phyloP scores from a whole-genome alignment of 2,797 vertebrate genomes.

The Cercopithecus petaurista region DNA sequence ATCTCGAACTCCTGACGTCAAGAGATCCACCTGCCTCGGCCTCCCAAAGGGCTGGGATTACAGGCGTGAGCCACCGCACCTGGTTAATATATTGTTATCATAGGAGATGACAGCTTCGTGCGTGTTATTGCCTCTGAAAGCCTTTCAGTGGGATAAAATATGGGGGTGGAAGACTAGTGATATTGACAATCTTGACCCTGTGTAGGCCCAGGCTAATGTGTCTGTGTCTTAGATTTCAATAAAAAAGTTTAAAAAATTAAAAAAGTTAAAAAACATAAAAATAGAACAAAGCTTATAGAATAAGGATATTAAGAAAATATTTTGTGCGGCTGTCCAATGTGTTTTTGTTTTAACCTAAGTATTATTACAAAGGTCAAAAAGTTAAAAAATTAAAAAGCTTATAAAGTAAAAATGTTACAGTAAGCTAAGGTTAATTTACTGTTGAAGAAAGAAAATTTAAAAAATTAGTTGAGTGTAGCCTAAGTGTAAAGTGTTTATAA shows the following conservation, averaged over 20 bases:
- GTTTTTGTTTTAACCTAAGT: background rate
- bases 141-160: background rate
- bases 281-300: background rate
- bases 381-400: background rate
- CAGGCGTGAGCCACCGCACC: background rate
- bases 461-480: background rate
- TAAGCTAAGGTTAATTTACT: background rate
- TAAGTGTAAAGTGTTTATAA: background rate
- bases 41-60: background rate
- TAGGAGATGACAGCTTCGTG: background rate
- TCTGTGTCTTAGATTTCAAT: background rate
- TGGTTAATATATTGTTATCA: background rate
- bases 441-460: background rate
- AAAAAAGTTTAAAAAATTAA: background rate
- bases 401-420: background rate
- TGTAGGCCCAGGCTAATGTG: background rate
- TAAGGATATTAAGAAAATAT: background rate
- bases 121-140: background rate
- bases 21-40: too few species aligned
- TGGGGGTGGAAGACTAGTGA: background rate
- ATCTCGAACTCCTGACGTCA: background rate
- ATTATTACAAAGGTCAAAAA: background rate
- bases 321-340: background rate
- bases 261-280: background rate
- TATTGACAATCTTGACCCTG: background rate